Base-by-base conservation (phyloP, 2,113 vertebrate genomes). In the Daubentonia madagascariensis region DNA sequence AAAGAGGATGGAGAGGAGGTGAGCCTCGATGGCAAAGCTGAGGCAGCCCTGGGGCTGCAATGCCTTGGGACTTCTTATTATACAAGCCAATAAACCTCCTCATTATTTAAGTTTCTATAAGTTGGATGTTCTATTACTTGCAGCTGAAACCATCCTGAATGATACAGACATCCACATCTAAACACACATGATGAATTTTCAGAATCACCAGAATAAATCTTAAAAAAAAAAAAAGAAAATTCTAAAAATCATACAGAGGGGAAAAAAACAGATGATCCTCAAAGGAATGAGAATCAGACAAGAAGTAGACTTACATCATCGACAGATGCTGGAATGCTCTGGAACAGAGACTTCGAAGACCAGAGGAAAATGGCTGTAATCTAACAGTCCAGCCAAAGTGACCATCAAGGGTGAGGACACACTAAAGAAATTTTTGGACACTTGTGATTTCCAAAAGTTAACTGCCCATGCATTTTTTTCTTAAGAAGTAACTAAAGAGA, bases 141-240 rank as follows among this genome's bases (percentile, higher is more conserved):
- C 40, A 72, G 78, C 79, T 86, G 61, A 95, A 94, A 89, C 87
- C 20, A 59, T 57, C 65, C 80, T 59, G 37, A 72, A 28, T 30
- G 80, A 87, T 16, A 78, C 30, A 16, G 73, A 52, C 68, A 88
- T 54, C 40, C 61, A 16, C 70, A 75, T 89, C 78, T 81, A 76
- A 91, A 88, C 57, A 93, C 8, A 40, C 43, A 12, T 11, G 89
- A 95, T 83, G 52, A 35, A 76, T 91, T 76, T 73, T 70, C 50
- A 91, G 65, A 72, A 65, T 10, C 89, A 52, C 59, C n/a, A 37
- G 35, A 84, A 85, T 80, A 79, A 96, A 93, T 90, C 85, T 89
- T 68, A 22, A 67, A 89, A 70, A 85, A 50, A 54, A 52, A 63
- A 40, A 80, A 17, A 92, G 52, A 81, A 89, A 95, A 89, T 72